A percentile compares a stretch with the other conserved stretches of the same genome.
phyloP scores from a whole-genome alignment of 2,888 invertebrate species.

The Busseola fusca region DNA sequence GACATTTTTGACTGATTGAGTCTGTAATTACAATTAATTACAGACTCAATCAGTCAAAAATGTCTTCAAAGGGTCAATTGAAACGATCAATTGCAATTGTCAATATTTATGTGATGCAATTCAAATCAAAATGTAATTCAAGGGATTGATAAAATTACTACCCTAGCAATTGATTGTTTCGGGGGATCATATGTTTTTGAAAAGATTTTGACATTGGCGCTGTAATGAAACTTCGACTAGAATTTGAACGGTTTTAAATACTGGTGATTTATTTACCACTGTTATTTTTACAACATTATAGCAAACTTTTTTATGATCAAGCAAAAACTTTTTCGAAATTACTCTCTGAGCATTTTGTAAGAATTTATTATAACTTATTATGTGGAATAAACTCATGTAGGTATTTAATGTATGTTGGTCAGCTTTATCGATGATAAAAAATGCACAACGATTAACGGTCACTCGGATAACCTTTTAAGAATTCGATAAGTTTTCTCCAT shows the following conservation, averaged over 20 bases:
- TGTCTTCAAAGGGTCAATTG: not conserved
- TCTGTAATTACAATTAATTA: no score
- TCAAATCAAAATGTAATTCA: not conserved
- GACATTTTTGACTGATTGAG: no score
- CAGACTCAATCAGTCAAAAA: not conserved
- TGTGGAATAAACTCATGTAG: not conserved
- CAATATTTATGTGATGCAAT: not conserved
- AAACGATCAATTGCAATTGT: not conserved
- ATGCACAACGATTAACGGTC: not conserved
- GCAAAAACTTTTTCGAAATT: not conserved
- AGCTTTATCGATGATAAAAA: slow-evolving; percentile 29
- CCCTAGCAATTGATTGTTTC: not conserved
- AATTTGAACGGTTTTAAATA: not conserved
- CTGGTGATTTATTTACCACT: no score
- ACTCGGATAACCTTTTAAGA: slow-evolving; percentile 23
- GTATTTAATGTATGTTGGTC: slow-evolving; percentile 27
- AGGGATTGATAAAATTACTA: not conserved
- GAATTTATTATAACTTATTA: not conserved
- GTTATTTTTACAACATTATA: not conserved
- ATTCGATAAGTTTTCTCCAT: slow-evolving; percentile 23
- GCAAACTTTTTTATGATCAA: not conserved
- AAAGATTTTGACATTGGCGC: not conserved
- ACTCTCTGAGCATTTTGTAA: not conserved
- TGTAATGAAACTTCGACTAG: not conserved
- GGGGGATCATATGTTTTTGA: not conserved